These are phyloP conservation scores for Tuberolachnus salignus DNA, from an alignment of 2,888 invertebrate genomes.

Conservation along the genomic window DNA sequence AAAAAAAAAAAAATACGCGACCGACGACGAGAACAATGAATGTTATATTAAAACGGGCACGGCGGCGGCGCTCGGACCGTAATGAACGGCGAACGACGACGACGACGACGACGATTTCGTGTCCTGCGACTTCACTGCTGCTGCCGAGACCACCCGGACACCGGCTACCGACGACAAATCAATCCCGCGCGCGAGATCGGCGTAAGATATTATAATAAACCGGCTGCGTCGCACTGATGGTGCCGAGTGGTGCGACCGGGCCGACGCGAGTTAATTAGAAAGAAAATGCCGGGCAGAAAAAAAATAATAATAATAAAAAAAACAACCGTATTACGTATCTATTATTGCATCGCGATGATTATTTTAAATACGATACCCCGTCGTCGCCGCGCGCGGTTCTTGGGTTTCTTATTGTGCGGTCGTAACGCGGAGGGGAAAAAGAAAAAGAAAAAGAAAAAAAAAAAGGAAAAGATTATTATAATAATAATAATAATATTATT, in stretches of 20 bases:
- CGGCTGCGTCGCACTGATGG: constrained; percentile 27
- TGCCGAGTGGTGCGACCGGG: neutral
- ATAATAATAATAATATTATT: no score
- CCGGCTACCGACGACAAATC: constrained; percentile 52
- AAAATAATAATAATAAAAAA: no score
- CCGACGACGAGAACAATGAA: constrained; percentile 23
- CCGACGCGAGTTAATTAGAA: constrained; percentile 34
- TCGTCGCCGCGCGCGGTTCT: neutral
- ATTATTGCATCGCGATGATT: neutral
- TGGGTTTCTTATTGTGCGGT: no score
- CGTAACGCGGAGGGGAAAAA: no score
- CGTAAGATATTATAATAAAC: constrained; percentile 24
- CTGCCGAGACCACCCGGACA: constrained; percentile 44
- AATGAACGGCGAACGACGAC: constrained; percentile 41
- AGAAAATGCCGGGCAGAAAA: neutral
- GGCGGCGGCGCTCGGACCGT: neutral
- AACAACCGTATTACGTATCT: neutral
- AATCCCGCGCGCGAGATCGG: constrained; percentile 47
- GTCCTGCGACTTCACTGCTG: constrained; percentile 32
- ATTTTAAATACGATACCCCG: neutral
- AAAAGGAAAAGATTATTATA: no score
- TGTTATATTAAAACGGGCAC: neutral
- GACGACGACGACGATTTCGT: constrained; percentile 39
- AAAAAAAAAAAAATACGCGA: constrained; percentile 14
- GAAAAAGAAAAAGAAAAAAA: constrained; percentile 7